A percentile compares a stretch with the other conserved stretches of the same genome.
These are phyloP conservation scores for Acanthurus leucopareius DNA, from an alignment of 2,797 vertebrate genomes.

Conservation along the genomic window DNA sequence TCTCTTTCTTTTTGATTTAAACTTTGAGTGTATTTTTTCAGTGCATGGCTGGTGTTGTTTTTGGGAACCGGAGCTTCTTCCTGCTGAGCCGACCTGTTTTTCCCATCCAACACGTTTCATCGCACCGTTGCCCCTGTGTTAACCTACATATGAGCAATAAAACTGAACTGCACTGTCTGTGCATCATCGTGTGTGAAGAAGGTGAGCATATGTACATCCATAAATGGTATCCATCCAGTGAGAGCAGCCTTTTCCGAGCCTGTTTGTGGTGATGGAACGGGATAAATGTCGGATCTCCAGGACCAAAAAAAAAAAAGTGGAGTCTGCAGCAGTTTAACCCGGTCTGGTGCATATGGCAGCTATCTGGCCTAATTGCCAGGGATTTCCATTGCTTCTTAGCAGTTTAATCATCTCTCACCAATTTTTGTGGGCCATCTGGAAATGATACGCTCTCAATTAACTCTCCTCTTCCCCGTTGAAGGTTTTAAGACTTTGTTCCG, in stretches of 20 bases:
- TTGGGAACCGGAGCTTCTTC: background rate
- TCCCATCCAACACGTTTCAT: background rate
- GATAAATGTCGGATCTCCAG: constrained; percentile 24
- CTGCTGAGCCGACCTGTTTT: background rate
- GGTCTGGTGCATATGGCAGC: constrained; percentile 81
- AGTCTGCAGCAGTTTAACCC: constrained; percentile 52
- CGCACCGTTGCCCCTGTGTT: background rate
- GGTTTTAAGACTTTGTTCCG: constrained; percentile 70
- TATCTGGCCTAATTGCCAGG: constrained; percentile 82
- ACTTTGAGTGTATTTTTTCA: background rate
- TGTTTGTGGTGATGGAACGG: constrained; percentile 36
- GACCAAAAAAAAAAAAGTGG: background rate
- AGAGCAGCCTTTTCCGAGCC: constrained; percentile 4
- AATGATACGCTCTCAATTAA: constrained; percentile 85
- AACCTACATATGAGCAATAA: background rate
- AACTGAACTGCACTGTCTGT: background rate
- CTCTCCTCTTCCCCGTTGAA: constrained; percentile 76
- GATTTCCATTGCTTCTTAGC: constrained; percentile 82
- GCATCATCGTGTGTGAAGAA: background rate
- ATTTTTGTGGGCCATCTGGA: constrained; percentile 83
- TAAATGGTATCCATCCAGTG: constrained; percentile 21
- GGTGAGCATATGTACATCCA: background rate
- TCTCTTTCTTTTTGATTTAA: background rate
- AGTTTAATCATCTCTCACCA: constrained; percentile 81
- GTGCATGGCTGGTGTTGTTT: background rate